phyloP scores from a whole-genome alignment of 1,140 invertebrate species.

The Lordiphosa stackelbergi region DNA sequence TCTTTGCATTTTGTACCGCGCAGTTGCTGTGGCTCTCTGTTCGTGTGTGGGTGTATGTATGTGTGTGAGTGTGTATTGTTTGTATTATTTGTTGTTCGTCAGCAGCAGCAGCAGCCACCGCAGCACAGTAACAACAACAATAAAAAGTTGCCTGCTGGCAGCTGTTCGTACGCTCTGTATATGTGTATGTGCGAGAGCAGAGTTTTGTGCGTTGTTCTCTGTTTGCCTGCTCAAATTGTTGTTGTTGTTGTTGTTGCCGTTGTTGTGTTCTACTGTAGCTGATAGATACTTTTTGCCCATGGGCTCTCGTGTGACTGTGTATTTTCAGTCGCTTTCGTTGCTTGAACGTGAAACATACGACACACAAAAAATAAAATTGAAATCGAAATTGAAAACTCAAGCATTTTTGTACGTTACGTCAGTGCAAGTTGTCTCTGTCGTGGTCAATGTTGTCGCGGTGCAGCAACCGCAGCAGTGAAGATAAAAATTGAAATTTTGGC shows the following conservation, averaged over 20 bases:
- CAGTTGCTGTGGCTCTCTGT: constrained; percentile 46
- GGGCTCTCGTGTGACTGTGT: constrained; percentile 34
- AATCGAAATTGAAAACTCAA: constrained; percentile 57
- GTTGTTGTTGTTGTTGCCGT: constrained; percentile 29
- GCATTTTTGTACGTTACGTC: constrained; percentile 66
- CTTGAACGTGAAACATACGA: constrained; percentile 75
- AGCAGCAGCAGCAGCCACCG: constrained; percentile 28
- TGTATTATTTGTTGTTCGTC: constrained; percentile 72
- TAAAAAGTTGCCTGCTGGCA: constrained; percentile 56
- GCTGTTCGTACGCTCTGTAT: constrained; percentile 21
- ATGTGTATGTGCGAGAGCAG: constrained; percentile 29
- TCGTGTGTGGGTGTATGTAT: constrained; percentile 1
- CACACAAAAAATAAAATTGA: constrained; percentile 47
- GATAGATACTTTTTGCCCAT: constrained; percentile 56
- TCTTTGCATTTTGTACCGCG: constrained; percentile 64
- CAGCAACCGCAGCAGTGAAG: constrained; percentile 20
- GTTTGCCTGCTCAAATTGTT: constrained; percentile 48
- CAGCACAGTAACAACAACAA: constrained; percentile 51
- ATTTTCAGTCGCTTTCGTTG: constrained; percentile 72
- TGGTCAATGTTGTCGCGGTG: constrained; percentile 14
- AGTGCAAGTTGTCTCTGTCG: constrained; percentile 28
- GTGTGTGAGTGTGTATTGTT: constrained; percentile 53
- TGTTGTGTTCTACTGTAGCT: constrained; percentile 61
- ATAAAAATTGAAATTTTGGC: constrained; percentile 47
- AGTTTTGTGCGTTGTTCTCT: constrained; percentile 62